A percentile compares a stretch with the other conserved stretches of the same genome.
phyloP scores from a whole-genome alignment of 2,113 vertebrate genomes.

The Oryzias javanicus region DNA sequence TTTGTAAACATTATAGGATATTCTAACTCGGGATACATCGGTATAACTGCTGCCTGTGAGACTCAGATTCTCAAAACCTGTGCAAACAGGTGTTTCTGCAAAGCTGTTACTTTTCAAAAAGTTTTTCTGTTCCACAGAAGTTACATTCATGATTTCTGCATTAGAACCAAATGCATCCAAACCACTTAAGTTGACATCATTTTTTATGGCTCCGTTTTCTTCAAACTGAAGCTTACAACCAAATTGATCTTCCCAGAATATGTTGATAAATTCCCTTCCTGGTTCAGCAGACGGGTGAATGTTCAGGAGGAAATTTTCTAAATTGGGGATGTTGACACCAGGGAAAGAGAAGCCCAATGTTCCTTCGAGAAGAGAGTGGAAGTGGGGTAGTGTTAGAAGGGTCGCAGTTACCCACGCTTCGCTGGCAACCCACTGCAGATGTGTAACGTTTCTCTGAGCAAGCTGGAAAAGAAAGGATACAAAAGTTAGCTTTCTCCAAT shows the following conservation, averaged over 20 bases:
- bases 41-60: slow-evolving; percentile 63
- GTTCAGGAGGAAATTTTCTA: slow-evolving; percentile 68
- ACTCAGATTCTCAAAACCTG: slow-evolving; percentile 67
- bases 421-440: slow-evolving; percentile 74
- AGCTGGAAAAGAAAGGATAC: slow-evolving; percentile 27
- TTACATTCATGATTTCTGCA: slow-evolving; percentile 1
- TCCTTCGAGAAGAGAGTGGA: slow-evolving; percentile 65
- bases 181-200: background rate
- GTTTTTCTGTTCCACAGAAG: background rate
- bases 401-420: slow-evolving; percentile 71
- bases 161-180: slow-evolving; percentile 3
- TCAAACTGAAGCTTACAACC: slow-evolving; percentile 60
- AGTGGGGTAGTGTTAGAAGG: slow-evolving; percentile 61
- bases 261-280: slow-evolving; percentile 66
- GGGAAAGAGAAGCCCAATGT: slow-evolving; percentile 74
- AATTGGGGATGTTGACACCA: slow-evolving; percentile 59
- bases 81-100: slow-evolving; percentile 53
- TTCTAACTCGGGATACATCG: slow-evolving; percentile 66
- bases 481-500: background rate
- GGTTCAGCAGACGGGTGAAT: slow-evolving; percentile 61
- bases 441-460: slow-evolving; percentile 66
- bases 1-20: slow-evolving; percentile 79
- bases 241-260: slow-evolving; percentile 79
- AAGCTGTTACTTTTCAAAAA: background rate
- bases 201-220: background rate